Evolutionary conservation across 2,888 invertebrate genomes (phyloP).

Genomic region (Aproaerema taeniolella): DNA sequence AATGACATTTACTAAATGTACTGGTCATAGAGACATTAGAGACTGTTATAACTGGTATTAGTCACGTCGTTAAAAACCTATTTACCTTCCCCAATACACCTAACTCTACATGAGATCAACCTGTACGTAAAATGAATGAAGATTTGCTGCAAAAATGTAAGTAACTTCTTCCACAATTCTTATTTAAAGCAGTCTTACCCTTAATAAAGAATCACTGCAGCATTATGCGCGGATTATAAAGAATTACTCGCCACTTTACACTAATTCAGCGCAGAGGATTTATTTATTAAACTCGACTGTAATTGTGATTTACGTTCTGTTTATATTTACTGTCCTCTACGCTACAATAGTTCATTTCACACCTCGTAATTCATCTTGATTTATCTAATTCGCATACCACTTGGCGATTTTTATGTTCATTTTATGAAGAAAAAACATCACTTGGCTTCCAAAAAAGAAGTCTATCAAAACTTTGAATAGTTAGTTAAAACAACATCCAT

Average conservation of each 20-base stretch:
- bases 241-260: constrained; percentile 44
- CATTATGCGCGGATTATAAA: constrained; percentile 46
- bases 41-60: too few relatives aligned
- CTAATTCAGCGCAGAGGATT: constrained; percentile 33
- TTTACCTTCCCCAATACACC: too few relatives aligned
- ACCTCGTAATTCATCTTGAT: constrained; percentile 24
- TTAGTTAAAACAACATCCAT: constrained; percentile 35
- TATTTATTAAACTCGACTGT: constrained; percentile 34
- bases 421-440: constrained; percentile 10
- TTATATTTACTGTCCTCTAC: constrained; percentile 23
- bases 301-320: constrained; percentile 41
- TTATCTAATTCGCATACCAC: constrained; percentile 17
- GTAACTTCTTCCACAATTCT: too few relatives aligned
- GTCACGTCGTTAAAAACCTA: too few relatives aligned
- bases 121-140: too few relatives aligned
- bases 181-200: constrained; percentile 1
- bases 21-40: too few relatives aligned
- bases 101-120: too few relatives aligned
- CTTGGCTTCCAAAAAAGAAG: constrained; percentile 12
- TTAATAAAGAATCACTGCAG: constrained; percentile 47
- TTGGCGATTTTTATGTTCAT: constrained; percentile 13
- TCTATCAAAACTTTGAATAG: constrained; percentile 29
- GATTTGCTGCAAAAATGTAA: too few relatives aligned
- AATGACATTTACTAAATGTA: too few relatives aligned
- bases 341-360: constrained; percentile 18